A percentile compares a stretch with the other conserved stretches of the same genome.
Conservation (phyloP, 2,888 invertebrate genomes). For the Eumacrocentrus americanus region DNA sequence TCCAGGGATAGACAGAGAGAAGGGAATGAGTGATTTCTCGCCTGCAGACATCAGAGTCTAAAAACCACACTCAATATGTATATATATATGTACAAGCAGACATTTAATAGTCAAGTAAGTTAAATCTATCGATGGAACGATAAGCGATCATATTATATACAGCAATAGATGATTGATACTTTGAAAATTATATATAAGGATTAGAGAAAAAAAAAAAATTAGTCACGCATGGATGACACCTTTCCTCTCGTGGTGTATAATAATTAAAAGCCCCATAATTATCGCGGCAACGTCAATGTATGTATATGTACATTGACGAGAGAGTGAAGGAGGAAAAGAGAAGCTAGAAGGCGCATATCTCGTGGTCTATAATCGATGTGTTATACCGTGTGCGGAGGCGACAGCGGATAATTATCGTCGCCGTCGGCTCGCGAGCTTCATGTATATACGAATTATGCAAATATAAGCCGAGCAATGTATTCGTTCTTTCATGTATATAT, state of each 20-base stretch:
- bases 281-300: neutral
- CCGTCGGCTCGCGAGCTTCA: conserved; percentile 10
- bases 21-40: conserved; percentile 15
- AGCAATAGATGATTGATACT: conserved; percentile 8
- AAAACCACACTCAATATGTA: too few species aligned
- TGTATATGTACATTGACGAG: conserved; percentile 13
- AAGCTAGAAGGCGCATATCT: neutral
- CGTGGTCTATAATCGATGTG: conserved; percentile 23
- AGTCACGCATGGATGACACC: conserved; percentile 15
- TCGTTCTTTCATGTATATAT: conserved; percentile 3
- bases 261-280: conserved; percentile 26
- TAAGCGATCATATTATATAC: conserved; percentile 9
- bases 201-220: conserved; percentile 5
- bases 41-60: neutral
- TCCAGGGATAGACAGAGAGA: conserved; percentile 3
- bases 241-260: conserved; percentile 5
- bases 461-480: conserved; percentile 16
- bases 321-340: neutral
- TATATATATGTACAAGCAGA: neutral
- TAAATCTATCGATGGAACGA: neutral
- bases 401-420: conserved; percentile 27
- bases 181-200: conserved; percentile 13
- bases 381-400: conserved; percentile 15
- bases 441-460: conserved; percentile 26
- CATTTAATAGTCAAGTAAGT: neutral